These are phyloP conservation scores for Etheostoma nigrum DNA, from an alignment of 2,797 vertebrate genomes.

Conservation along the genomic window DNA sequence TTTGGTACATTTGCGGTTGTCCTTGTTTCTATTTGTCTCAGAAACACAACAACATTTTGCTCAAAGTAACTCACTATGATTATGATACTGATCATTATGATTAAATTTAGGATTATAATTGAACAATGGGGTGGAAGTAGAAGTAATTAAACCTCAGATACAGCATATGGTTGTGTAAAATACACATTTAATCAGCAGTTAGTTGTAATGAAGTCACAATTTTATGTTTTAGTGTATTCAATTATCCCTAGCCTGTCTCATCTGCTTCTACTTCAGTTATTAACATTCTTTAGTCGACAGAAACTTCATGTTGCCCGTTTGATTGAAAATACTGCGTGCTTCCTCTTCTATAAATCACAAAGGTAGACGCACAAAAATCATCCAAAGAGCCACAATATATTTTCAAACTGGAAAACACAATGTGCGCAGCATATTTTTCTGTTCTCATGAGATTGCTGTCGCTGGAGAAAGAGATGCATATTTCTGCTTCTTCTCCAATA, in stretches of 20 bases:
- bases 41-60: conserved; percentile 33
- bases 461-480: neutral
- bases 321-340: neutral
- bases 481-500: conserved; percentile 4
- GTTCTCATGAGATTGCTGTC: conserved; percentile 1
- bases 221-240: neutral
- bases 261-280: conserved; percentile 13
- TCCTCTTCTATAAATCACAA: conserved; percentile 4
- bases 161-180: neutral
- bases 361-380: conserved; percentile 15
- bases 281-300: conserved; percentile 6
- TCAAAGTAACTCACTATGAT: conserved; percentile 18
- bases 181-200: conserved; percentile 3
- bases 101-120: neutral
- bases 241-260: neutral
- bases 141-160: neutral
- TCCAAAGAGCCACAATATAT: neutral
- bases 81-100: neutral
- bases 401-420: neutral
- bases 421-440: conserved; percentile 3
- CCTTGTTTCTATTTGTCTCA: conserved; percentile 51
- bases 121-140: neutral
- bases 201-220: neutral
- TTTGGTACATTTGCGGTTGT: conserved; percentile 42
- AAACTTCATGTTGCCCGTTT: neutral